These are phyloP conservation scores for Dicentrarchus labrax DNA, from an alignment of 2,113 vertebrate species.

Conservation along the genomic window DNA sequence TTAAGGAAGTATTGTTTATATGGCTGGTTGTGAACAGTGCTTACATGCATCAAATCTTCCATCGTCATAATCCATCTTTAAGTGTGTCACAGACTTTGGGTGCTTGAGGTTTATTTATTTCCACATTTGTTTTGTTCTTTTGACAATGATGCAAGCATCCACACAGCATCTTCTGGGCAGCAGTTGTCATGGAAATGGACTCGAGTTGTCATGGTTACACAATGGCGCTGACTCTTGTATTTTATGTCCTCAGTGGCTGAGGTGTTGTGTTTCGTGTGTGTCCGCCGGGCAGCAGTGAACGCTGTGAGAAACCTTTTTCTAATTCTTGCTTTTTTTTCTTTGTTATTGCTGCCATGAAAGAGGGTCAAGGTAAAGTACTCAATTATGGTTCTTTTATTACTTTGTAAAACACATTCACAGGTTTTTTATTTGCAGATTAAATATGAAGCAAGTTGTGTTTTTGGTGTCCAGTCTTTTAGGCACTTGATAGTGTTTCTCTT, in stretches of 20 bases:
- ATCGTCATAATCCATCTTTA: background rate
- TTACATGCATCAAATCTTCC: background rate
- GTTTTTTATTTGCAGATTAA: background rate
- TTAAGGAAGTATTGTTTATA: background rate
- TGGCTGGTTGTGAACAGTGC: background rate
- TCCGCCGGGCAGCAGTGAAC: conserved; percentile 56
- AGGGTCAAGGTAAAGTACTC: conserved; percentile 94
- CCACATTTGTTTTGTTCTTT: conserved; percentile 17
- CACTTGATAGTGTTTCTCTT: conserved; percentile 1
- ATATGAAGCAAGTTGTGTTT: background rate
- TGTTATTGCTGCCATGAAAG: conserved; percentile 90
- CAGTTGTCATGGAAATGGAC: conserved; percentile 73
- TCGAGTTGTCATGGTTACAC: conserved; percentile 70
- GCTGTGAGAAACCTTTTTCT: conserved; percentile 55
- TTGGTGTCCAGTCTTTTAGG: background rate
- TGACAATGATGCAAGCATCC: conserved; percentile 28
- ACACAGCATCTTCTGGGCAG: conserved; percentile 36
- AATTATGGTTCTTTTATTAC: background rate
- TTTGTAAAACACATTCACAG: background rate
- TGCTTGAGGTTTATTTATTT: conserved; percentile 30
- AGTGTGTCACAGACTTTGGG: conserved; percentile 8
- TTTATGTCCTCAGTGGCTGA: conserved; percentile 74
- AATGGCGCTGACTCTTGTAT: conserved; percentile 63
- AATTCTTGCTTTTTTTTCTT: conserved; percentile 55
- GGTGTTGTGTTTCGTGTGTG: conserved; percentile 62